These are phyloP conservation scores for Scaptomyza tumidula DNA, from an alignment of 2,888 invertebrate species.

Conservation along the genomic window DNA sequence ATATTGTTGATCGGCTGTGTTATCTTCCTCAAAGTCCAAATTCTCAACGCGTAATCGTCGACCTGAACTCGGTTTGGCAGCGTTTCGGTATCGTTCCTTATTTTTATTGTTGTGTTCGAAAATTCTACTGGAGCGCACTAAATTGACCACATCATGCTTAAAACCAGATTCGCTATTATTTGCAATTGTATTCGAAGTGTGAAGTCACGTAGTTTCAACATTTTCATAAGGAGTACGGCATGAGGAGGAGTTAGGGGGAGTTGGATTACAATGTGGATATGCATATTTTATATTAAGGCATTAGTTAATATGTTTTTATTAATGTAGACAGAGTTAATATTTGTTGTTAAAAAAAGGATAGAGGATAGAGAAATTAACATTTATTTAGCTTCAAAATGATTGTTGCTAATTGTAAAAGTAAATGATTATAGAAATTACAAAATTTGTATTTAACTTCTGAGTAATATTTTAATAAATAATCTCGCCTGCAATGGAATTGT, in stretches of 20 bases:
- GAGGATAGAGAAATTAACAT: slow-evolving; percentile 58
- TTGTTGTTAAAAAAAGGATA: slow-evolving; percentile 43
- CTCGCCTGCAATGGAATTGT: slow-evolving; percentile 54
- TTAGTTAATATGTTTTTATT: slow-evolving; percentile 18
- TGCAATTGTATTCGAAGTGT: slow-evolving; percentile 4
- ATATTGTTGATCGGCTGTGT: slow-evolving; percentile 11
- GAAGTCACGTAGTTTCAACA: slow-evolving; percentile 28
- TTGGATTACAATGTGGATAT: slow-evolving; percentile 45
- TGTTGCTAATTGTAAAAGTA: slow-evolving; percentile 30
- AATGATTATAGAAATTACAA: slow-evolving; percentile 25
- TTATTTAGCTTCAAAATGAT: slow-evolving; percentile 39
- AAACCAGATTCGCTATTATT: slow-evolving; percentile 49
- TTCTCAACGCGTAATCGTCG: slow-evolving; percentile 57
- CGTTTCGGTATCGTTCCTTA: not conserved
- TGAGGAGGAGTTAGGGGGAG: slow-evolving; percentile 38
- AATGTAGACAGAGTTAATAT: slow-evolving; percentile 3
- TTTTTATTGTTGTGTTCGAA: not conserved
- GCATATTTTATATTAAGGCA: slow-evolving; percentile 17
- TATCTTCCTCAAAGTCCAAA: slow-evolving; percentile 61
- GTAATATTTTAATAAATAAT: slow-evolving; percentile 5
- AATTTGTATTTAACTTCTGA: slow-evolving; percentile 11
- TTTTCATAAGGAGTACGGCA: slow-evolving; percentile 32
- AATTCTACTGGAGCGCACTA: not conserved
- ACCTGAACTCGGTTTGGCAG: not conserved
- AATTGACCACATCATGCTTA: slow-evolving; percentile 29